Conservation (phyloP, 37 sponge, comb jelly and placozoan species). For the Agelas oroides region DNA sequence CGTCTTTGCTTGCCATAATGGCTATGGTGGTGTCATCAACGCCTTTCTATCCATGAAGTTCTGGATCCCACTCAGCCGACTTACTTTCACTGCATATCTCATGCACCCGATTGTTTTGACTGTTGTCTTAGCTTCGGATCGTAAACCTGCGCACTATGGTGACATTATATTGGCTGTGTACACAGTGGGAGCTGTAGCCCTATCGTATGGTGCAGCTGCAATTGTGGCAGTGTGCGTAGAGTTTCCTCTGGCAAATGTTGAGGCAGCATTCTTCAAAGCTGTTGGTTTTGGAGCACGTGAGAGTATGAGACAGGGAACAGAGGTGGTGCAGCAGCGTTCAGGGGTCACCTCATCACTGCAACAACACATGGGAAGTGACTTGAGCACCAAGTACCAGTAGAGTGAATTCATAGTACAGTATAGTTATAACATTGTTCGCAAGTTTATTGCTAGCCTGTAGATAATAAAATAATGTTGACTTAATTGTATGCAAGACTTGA, state of each 20-base stretch:
- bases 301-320: conserved; percentile 4
- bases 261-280: conserved; percentile 58
- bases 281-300: conserved; percentile 34
- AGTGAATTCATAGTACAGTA: no score
- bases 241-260: conserved; percentile 75
- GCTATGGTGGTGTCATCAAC: conserved; percentile 81
- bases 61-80: conserved; percentile 91
- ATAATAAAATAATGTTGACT: no score
- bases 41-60: conserved; percentile 78
- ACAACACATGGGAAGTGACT: no score
- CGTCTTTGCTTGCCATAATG: conserved; percentile 80
- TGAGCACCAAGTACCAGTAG: no score
- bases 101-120: conserved; percentile 80
- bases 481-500: no score
- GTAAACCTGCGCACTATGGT: no score
- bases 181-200: conserved; percentile 44
- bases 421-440: no score
- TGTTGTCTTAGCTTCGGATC: no score
- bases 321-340: no score
- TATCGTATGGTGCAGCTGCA: conserved; percentile 77
- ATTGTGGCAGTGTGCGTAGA: conserved; percentile 68
- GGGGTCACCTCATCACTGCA: no score
- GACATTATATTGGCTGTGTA: conserved; percentile 43
- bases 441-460: no score
- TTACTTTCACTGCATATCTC: conserved; percentile 88